A percentile compares a stretch with the other conserved stretches of the same genome.
Evolutionary conservation across 1,140 invertebrate genomes (phyloP).

Genomic region (Augochlora pura): DNA sequence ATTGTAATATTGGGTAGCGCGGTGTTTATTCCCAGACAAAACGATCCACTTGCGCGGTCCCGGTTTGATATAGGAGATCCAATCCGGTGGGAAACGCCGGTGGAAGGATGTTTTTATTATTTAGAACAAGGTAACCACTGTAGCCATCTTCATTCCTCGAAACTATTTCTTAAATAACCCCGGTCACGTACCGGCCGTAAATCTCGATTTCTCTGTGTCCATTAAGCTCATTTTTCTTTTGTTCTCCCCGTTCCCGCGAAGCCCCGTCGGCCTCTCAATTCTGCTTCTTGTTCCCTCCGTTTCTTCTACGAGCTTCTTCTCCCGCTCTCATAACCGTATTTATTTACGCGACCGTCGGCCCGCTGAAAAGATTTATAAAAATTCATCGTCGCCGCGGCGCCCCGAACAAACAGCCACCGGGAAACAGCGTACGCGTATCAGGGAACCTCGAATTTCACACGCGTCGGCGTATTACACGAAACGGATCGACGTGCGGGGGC

Average conservation of each 20-base stretch:
- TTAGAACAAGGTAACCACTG: background rate
- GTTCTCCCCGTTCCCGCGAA: background rate
- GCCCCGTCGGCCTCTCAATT: background rate
- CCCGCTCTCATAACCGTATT: background rate
- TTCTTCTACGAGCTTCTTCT: too few relatives aligned
- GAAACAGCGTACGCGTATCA: too few relatives aligned
- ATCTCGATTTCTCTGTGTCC: conserved; percentile 3
- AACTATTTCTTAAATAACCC: background rate
- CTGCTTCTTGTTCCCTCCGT: background rate
- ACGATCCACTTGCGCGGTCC: too few relatives aligned
- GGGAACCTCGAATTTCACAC: background rate
- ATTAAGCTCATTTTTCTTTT: background rate
- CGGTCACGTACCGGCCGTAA: conserved; percentile 11
- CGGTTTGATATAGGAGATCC: too few relatives aligned
- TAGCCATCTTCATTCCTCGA: background rate
- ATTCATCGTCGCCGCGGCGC: too few relatives aligned
- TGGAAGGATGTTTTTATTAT: background rate
- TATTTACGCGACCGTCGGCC: background rate
- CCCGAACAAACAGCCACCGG: too few relatives aligned
- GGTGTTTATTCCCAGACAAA: too few relatives aligned
- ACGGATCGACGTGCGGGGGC: background rate
- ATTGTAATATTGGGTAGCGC: too few relatives aligned
- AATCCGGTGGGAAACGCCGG: background rate
- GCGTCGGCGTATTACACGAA: background rate
- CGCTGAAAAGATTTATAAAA: too few relatives aligned